Conservation (phyloP, 2,888 invertebrate genomes). For the Falcaria lacertinaria region DNA sequence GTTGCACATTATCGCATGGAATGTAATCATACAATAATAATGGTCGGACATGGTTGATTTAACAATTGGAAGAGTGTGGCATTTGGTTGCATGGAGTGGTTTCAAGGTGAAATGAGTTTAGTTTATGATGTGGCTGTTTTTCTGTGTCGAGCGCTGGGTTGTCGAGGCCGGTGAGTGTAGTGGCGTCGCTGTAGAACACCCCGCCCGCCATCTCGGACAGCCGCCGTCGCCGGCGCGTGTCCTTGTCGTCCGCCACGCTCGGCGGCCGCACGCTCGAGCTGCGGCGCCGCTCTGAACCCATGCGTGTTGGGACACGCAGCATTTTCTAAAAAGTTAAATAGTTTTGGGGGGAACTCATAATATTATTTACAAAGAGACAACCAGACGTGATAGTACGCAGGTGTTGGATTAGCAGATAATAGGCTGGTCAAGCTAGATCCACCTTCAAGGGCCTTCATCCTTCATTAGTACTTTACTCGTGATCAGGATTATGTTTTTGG, state of each 20-base stretch:
- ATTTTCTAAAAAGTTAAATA: slow-evolving; percentile 43
- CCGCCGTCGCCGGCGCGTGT: slow-evolving; percentile 63
- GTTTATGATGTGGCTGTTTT: slow-evolving; percentile 42
- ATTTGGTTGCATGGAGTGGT: slow-evolving; percentile 24
- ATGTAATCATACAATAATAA: no score
- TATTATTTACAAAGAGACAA: no score
- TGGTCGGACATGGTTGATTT: no score
- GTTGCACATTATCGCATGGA: no score
- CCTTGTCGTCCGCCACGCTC: slow-evolving; percentile 61
- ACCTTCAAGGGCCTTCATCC: no score
- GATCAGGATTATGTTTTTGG: no score
- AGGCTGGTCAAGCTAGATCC: no score
- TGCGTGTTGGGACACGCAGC: slow-evolving; percentile 53
- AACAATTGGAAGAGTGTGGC: slow-evolving; percentile 37
- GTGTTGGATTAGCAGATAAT: no score
- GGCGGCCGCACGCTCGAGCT: slow-evolving; percentile 70
- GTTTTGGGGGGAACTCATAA: no score
- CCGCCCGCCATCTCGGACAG: slow-evolving; percentile 73
- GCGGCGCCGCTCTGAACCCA: slow-evolving; percentile 61
- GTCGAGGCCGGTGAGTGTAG: slow-evolving; percentile 51
- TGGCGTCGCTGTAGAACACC: slow-evolving; percentile 68
- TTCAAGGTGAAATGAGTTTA: slow-evolving; percentile 44
- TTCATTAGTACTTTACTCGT: no score
- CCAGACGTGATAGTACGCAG: no score
- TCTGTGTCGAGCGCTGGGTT: slow-evolving; percentile 62